Base-by-base conservation (phyloP, 2,113 vertebrate species). In the Odobenus rosmarus region DNA sequence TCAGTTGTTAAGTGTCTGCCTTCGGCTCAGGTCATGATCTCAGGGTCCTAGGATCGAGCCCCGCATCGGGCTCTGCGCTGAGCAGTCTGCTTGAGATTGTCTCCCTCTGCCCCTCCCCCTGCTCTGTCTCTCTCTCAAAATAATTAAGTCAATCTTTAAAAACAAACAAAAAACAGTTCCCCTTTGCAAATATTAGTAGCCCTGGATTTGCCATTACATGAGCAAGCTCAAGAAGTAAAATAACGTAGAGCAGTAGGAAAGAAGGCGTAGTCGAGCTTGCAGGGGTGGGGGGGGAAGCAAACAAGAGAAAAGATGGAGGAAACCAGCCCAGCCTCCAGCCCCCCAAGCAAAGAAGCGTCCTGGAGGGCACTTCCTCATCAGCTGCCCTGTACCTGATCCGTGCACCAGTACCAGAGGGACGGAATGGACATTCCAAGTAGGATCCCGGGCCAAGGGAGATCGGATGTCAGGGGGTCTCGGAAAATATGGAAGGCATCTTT, bases 371-470 rank as follows among this genome's bases (percentile, higher is more conserved):
- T 53, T 4, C 13, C 46, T 23, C 28, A 2, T 11, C 67, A 9
- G 74, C 5, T 16, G 39, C 16, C 57, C 62, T 15, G 19, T 98
- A 99, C 99, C 99, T 99, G 99, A 67, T 99, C 99, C 0, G 99
- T 99, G 93, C 99, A 99, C 99, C 99, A 99, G 98, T 99, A 99
- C 99, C 99, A 99, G 95, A 99, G 99, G 55, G 99, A 99, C 0
- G 99, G 99, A 74, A 99, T 92, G 92, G 99, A 99, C 99, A 99
- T 99, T 96, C 99, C 99, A 61, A 99, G 96, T 86, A 99, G 62
- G 33, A 99, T 98, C 1, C 99, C 99, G 0, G 99, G 99, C 99
- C 99, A 99, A 0, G 99, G 99, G 33, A 99, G 99, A 96, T 99
- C 99, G 7, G 99, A 99, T 64, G 95, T 99, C 93, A 99, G 95